A percentile compares a stretch with the other conserved stretches of the same genome.
phyloP scores from a whole-genome alignment of 2,113 vertebrate genomes.

The Corydoras maculifer region DNA sequence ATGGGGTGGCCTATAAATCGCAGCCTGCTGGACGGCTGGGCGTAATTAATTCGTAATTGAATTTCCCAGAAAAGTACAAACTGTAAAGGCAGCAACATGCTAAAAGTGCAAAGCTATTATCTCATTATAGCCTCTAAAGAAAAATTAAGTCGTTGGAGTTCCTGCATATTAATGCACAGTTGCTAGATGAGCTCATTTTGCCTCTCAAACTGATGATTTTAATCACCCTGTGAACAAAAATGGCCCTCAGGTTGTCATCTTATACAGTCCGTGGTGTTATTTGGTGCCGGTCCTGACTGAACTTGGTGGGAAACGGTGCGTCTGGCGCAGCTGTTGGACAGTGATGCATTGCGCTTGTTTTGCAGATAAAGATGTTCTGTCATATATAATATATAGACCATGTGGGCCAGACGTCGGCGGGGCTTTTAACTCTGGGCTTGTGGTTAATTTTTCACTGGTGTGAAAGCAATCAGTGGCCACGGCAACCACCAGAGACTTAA shows the following conservation, averaged over 20 bases:
- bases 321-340: neutral
- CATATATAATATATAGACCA: neutral
- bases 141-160: neutral
- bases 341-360: neutral
- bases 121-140: too few relatives aligned
- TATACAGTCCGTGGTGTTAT: neutral
- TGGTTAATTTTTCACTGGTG: neutral
- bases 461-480: slow-evolving; percentile 11
- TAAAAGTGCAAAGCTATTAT: too few relatives aligned
- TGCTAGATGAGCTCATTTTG: neutral
- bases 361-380: neutral
- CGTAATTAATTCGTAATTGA: too few relatives aligned
- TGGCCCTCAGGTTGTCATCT: neutral
- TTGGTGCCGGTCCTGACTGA: neutral
- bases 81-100: too few relatives aligned
- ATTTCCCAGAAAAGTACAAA: too few relatives aligned
- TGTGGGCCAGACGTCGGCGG: neutral
- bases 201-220: neutral
- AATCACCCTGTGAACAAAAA: neutral
- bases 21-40: neutral
- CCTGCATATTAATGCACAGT: neutral
- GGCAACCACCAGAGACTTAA: neutral
- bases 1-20: neutral
- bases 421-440: slow-evolving; percentile 1
- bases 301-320: neutral